Evolutionary conservation across 2,113 vertebrate species (phyloP).

Genomic region (Chloropsis cyanopogon): DNA sequence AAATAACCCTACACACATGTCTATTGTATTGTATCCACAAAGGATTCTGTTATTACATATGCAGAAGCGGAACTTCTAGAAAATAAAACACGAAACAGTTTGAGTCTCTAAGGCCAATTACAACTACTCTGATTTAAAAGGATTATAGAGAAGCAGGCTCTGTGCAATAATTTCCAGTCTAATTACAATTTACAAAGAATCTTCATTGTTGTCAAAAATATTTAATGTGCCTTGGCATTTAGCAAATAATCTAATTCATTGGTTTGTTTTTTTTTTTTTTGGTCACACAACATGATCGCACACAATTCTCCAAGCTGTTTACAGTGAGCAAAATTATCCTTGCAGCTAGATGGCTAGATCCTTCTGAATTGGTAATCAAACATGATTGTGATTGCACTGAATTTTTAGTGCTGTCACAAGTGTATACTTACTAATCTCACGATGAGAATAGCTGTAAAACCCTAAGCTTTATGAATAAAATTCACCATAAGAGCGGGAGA

Average conservation of each 20-base stretch:
- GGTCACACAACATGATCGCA: constrained; percentile 69
- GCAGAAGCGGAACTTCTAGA: constrained; percentile 70
- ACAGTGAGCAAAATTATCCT: constrained; percentile 64
- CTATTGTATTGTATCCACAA: constrained; percentile 51
- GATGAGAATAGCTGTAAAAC: constrained; percentile 28
- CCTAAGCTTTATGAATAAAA: constrained; percentile 54
- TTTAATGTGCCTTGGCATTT: constrained; percentile 72
- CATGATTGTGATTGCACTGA: constrained; percentile 58
- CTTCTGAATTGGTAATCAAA: constrained; percentile 67
- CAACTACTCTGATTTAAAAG: constrained; percentile 74
- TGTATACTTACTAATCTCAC: constrained; percentile 49
- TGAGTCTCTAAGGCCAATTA: constrained; percentile 75
- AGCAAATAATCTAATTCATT: constrained; percentile 70
- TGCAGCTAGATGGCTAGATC: constrained; percentile 55
- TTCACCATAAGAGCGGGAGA: constrained; percentile 1
- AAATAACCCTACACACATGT: constrained; percentile 58
- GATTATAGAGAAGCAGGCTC: constrained; percentile 69
- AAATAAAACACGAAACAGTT: constrained; percentile 67
- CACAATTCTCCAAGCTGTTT: constrained; percentile 69
- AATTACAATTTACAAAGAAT: constrained; percentile 76
- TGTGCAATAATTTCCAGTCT: constrained; percentile 74
- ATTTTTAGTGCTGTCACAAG: constrained; percentile 53
- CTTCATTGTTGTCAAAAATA: constrained; percentile 75
- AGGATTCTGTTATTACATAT: constrained; percentile 69
- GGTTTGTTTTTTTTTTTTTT: constrained; percentile 43